Evolutionary conservation across 2,113 vertebrate species (phyloP), one percentile per base, ranked within the genome.

Genomic region (Gasterosteus aculeatus): DNA sequence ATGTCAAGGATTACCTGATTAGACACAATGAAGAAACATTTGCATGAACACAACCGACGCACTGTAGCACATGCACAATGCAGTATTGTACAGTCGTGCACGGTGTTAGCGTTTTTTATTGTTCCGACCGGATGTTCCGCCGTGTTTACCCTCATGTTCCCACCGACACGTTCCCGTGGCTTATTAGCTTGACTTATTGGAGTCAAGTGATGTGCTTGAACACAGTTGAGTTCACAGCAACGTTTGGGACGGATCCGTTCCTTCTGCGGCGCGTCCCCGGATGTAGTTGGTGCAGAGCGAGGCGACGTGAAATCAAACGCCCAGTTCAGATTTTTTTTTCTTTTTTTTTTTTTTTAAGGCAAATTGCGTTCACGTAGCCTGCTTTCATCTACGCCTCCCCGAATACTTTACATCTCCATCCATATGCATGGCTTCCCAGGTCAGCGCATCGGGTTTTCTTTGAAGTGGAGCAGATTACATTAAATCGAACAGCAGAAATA

Each of bases 111-210:
- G 19, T 15, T 61, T 78, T 69, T 72, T n/a, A 66, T 47, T 19
- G 65, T 41, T 5, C n/a, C 16, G 42, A 22, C 4, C 16, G n/a
- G 42, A 64, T 80, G 14, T 87, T 66, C 72, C 57, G 26, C n/a
- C 18, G n/a, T 2, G 16, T 64, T 46, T 14, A 26, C 22, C 22
- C 22, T 26, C 22, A 26, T 26, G 22, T 35, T 19, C 56, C 46
- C 19, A 1, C 41, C n/a, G n/a, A 1, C 42, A 11, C 77, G 75
- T 86, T 86, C 71, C 72, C 77, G 38, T 42, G 33, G 71, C 69
- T 80, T 70, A 85, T 73, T 68, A 78, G 82, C 76, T 73, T 88
- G 82, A 88, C 74, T 86, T 65, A 86, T 83, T 82, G 66, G 73
- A 89, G 26, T 87, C 80, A 77, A 85, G 64, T 81, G 84, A 60